phyloP scores from a whole-genome alignment of 2,888 invertebrate species.

The Cryptosula pallasiana region DNA sequence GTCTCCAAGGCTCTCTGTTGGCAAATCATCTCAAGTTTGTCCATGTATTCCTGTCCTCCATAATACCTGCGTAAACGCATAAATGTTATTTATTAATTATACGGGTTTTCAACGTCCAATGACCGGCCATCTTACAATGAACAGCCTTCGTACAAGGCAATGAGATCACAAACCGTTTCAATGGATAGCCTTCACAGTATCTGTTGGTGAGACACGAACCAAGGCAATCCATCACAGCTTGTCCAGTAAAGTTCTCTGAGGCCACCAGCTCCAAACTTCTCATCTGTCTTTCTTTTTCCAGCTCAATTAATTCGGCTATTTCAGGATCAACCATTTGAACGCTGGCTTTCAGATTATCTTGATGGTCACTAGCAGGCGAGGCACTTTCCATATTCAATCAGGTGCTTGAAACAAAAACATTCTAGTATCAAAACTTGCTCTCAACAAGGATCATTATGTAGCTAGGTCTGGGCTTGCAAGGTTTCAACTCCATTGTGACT shows the following conservation, averaged over 20 bases:
- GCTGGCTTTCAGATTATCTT: slow-evolving; percentile 1
- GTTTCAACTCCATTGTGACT: no score
- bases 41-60: slow-evolving; percentile 93
- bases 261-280: slow-evolving; percentile 91
- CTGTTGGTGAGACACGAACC: slow-evolving; percentile 60
- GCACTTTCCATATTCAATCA: neutral
- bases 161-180: slow-evolving; percentile 51
- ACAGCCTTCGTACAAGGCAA: no score
- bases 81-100: no score
- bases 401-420: no score
- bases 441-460: no score
- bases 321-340: slow-evolving; percentile 77
- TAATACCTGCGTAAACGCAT: slow-evolving; percentile 75
- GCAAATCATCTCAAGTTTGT: slow-evolving; percentile 82
- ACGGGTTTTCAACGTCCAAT: no score
- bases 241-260: slow-evolving; percentile 64
- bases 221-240: slow-evolving; percentile 55
- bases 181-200: slow-evolving; percentile 61
- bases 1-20: slow-evolving; percentile 80
- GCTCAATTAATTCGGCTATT: slow-evolving; percentile 70
- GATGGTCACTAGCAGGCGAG: neutral
- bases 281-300: slow-evolving; percentile 77
- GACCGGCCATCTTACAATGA: no score
- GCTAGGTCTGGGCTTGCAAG: no score
- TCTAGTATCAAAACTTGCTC: no score